phyloP scores from a whole-genome alignment of 1,140 invertebrate genomes.

The Rhyacophila brunnea region DNA sequence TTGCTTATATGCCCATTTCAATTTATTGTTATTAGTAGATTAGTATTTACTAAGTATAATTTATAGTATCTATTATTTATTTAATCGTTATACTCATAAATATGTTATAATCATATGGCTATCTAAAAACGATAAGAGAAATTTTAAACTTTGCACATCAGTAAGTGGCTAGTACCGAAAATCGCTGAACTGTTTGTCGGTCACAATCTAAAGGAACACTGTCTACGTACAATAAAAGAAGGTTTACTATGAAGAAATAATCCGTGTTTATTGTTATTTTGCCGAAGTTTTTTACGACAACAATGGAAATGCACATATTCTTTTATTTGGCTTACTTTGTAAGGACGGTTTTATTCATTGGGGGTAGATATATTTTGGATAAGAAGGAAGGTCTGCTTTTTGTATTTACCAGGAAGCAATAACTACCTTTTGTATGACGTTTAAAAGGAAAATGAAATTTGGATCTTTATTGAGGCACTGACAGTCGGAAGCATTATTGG shows the following conservation, averaged over 20 bases:
- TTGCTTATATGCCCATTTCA: too few relatives aligned
- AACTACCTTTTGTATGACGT: constrained; percentile 16
- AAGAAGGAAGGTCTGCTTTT: constrained; percentile 26
- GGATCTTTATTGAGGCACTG: too few relatives aligned
- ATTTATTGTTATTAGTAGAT: too few relatives aligned
- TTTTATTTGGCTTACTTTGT: constrained; percentile 8
- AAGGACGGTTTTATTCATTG: constrained; percentile 9
- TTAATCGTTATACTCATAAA: too few relatives aligned
- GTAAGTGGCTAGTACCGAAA: not conserved
- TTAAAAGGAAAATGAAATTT: constrained; percentile 17
- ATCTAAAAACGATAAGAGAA: too few relatives aligned
- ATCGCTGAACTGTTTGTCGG: not conserved
- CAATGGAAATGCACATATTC: constrained; percentile 24
- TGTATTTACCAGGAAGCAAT: constrained; percentile 34
- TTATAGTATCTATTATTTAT: too few relatives aligned
- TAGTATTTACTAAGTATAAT: too few relatives aligned
- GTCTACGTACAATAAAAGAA: too few relatives aligned
- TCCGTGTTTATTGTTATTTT: constrained; percentile 29
- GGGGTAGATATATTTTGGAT: constrained; percentile 15
- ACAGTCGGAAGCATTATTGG: too few relatives aligned
- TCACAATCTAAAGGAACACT: not conserved
- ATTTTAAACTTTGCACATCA: not conserved
- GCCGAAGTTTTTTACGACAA: constrained; percentile 20
- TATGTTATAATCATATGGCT: too few relatives aligned
- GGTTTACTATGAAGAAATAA: constrained; percentile 7